Percentiles rank a stretch among this genome's conserved stretches.
Evolutionary conservation across 1,140 invertebrate species (phyloP).

Genomic region (Bombyx mandarina): DNA sequence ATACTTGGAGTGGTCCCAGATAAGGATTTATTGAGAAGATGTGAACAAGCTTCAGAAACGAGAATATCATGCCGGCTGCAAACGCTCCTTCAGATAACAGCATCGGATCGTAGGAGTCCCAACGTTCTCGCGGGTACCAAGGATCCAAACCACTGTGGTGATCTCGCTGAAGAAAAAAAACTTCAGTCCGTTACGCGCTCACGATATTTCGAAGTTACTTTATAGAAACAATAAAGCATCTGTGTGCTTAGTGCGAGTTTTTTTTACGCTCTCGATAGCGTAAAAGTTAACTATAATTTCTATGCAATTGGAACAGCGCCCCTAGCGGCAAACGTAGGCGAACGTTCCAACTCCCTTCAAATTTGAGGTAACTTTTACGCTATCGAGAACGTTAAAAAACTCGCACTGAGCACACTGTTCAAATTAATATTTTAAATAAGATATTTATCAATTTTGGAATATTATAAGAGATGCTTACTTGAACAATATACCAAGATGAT

Average conservation of each 20-base stretch:
- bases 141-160: constrained; percentile 79
- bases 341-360: too few species aligned
- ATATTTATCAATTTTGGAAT: neutral
- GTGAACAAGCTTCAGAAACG: constrained; percentile 93
- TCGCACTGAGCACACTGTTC: too few species aligned
- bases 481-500: constrained; percentile 82
- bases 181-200: neutral
- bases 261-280: too few species aligned
- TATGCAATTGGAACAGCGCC: too few species aligned
- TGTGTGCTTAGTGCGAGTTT: too few species aligned
- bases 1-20: constrained; percentile 89
- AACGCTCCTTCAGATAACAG: constrained; percentile 94
- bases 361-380: too few species aligned
- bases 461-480: constrained; percentile 69
- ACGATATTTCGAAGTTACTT: too few species aligned
- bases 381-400: too few species aligned
- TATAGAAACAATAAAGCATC: too few species aligned
- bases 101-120: constrained; percentile 96
- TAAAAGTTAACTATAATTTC: too few species aligned
- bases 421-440: neutral
- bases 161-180: constrained; percentile 74
- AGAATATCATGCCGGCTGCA: constrained; percentile 95
- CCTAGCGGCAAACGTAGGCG: too few species aligned
- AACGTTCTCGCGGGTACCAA: constrained; percentile 87
- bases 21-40: constrained; percentile 97